Evolutionary conservation across 37 sponge, comb jelly and placozoan species (phyloP).

Genomic region (Diacarnus erythraeanus): DNA sequence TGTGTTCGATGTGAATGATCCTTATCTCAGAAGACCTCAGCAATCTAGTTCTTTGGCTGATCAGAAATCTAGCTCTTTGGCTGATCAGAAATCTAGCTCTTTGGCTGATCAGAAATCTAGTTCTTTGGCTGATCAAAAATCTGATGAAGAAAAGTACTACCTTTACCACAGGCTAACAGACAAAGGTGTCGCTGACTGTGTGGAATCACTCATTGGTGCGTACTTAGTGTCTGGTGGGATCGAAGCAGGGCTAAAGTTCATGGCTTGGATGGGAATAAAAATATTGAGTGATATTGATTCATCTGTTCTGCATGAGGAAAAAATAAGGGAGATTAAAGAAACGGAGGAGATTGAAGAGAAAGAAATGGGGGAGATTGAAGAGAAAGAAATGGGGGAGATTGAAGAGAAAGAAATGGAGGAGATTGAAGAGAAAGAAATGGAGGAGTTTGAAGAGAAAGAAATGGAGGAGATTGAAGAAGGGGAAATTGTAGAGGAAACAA

Average conservation of each 20-base stretch:
- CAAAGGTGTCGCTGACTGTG: slow-evolving; percentile 90
- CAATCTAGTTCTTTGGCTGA: background rate
- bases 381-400: background rate
- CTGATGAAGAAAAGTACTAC: slow-evolving; percentile 17
- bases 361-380: background rate
- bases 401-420: no score
- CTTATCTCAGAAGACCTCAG: background rate
- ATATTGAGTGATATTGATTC: background rate
- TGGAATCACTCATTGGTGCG: slow-evolving; percentile 89
- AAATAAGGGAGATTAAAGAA: background rate
- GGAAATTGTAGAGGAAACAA: background rate
- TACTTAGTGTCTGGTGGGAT: slow-evolving; percentile 88
- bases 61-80: background rate
- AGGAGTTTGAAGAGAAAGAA: background rate
- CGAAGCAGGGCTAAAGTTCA: slow-evolving; percentile 63
- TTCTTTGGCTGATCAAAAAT: background rate
- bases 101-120: background rate
- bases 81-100: background rate
- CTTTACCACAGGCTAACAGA: slow-evolving; percentile 72
- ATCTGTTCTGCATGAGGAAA: no score
- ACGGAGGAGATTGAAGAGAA: no score
- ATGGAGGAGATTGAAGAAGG: background rate
- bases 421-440: background rate
- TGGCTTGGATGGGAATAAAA: slow-evolving; percentile 74
- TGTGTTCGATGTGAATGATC: background rate